Percentiles rank a stretch among this genome's conserved stretches.
These are phyloP conservation scores for Trinectes maculatus DNA, from an alignment of 2,113 vertebrate genomes.

Conservation along the genomic window DNA sequence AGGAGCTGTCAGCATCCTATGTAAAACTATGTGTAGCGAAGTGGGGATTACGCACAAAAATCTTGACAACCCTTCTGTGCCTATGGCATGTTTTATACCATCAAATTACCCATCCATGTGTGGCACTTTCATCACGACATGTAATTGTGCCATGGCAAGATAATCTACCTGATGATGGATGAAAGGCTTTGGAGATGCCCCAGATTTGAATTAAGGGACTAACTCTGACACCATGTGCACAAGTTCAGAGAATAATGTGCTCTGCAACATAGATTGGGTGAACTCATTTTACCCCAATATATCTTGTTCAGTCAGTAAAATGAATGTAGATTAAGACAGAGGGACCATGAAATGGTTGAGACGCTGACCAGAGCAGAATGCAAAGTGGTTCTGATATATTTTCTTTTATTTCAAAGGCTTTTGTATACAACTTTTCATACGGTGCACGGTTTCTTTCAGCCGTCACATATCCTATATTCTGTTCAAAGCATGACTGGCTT, in stretches of 20 bases:
- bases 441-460: not conserved
- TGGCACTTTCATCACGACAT: slow-evolving; percentile 54
- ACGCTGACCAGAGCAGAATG: not conserved
- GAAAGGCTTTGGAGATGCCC: slow-evolving; percentile 14
- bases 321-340: not conserved
- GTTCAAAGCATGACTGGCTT: too few species aligned
- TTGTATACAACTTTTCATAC: not conserved
- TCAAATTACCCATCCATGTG: slow-evolving; percentile 61
- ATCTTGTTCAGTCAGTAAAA: not conserved
- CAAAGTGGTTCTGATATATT: too few species aligned
- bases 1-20: slow-evolving; percentile 52
- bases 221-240: not conserved
- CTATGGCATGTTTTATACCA: slow-evolving; percentile 25
- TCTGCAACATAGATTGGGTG: slow-evolving; percentile 9
- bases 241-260: not conserved
- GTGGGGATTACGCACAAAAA: slow-evolving; percentile 35
- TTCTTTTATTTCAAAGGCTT: too few species aligned
- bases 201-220: slow-evolving; percentile 19
- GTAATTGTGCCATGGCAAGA: slow-evolving; percentile 46
- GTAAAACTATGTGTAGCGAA: slow-evolving; percentile 46
- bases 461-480: not conserved
- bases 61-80: slow-evolving; percentile 56
- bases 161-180: slow-evolving; percentile 55
- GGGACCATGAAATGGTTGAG: not conserved
- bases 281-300: not conserved